Evolutionary conservation across 2,888 invertebrate genomes (phyloP).

Genomic region (Tortrix viridana): DNA sequence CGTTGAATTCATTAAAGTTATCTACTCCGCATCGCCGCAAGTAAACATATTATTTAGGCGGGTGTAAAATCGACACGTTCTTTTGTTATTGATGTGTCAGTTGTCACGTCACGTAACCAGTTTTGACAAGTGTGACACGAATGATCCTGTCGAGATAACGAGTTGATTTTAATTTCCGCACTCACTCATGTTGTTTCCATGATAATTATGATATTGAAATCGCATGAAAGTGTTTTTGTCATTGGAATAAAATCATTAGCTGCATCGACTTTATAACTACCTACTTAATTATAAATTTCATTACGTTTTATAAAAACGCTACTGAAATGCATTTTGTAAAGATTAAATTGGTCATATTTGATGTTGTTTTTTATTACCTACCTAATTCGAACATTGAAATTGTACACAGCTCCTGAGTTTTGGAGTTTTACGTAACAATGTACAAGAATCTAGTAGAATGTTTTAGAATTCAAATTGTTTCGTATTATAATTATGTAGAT

Average conservation of each 20-base stretch:
- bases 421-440: neutral
- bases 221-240: neutral
- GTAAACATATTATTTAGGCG: conserved; percentile 23
- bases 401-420: neutral
- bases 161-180: conserved; percentile 25
- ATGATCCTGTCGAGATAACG: conserved; percentile 21
- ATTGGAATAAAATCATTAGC: neutral
- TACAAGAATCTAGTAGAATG: neutral
- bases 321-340: too few relatives aligned
- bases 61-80: conserved; percentile 36
- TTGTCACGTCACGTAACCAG: conserved; percentile 35
- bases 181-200: neutral
- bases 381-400: too few relatives aligned
- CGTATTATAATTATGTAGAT: conserved; percentile 6
- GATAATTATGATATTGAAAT: neutral
- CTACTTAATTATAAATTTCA: too few relatives aligned
- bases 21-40: conserved; percentile 27
- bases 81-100: conserved; percentile 30
- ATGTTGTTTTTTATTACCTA: too few relatives aligned
- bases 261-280: neutral
- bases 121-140: conserved; percentile 30
- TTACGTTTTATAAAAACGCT: too few relatives aligned
- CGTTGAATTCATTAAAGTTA: conserved; percentile 34
- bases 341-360: too few relatives aligned
- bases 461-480: neutral